Evolutionary conservation across 1,140 invertebrate species (phyloP), one percentile per base, ranked within the genome.

Genomic region (Vollenhovia emeryi): DNA sequence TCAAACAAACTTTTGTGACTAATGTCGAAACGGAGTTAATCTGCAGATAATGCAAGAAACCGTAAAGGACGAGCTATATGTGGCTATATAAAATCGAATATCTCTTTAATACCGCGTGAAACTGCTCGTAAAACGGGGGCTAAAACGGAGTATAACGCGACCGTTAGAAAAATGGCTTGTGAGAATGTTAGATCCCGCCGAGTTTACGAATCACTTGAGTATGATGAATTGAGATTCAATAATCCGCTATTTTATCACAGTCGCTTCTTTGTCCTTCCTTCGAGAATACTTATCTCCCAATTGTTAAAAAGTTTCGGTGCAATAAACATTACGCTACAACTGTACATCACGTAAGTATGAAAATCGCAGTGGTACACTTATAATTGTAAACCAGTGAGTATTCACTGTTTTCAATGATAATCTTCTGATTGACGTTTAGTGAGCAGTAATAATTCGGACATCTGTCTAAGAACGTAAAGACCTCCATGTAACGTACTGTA

Each of bases 211-310:
- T 83, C 45, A 48, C 36, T 84, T 71, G 50, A 74, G 59, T 87
- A 89, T 64, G 79, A 86, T 76, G 59, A 89, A 87, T 89, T 71
- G 24, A 24, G 48, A 87, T 85, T 91, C 87, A 87, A 90, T 84
- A 76, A 86, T 73, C 21, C 21, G 45, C 48, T 27, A 68, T 40
- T 59, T 24, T n/a, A 57, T 60, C 74, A 30, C 18, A n/a, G 78
- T 83, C 52, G 15, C 33, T 36, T 24, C 33, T n/a, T 62, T 11
- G 0, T 0, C 18, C 59, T 43, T 43, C 21, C n/a, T 43, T 27
- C 18, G 52, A 69, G 30, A 83, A 74, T 21, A 68, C 82, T 85
- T 71, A 24, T 71, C 13, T 71, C 33, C 1, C n/a, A 52, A 45
- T 52, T 86, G 15, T 69, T 3, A 45, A 21, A 11, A 62, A 18